Conservation (phyloP, 2,113 vertebrate genomes). For the Brienomyrus longianalis region DNA sequence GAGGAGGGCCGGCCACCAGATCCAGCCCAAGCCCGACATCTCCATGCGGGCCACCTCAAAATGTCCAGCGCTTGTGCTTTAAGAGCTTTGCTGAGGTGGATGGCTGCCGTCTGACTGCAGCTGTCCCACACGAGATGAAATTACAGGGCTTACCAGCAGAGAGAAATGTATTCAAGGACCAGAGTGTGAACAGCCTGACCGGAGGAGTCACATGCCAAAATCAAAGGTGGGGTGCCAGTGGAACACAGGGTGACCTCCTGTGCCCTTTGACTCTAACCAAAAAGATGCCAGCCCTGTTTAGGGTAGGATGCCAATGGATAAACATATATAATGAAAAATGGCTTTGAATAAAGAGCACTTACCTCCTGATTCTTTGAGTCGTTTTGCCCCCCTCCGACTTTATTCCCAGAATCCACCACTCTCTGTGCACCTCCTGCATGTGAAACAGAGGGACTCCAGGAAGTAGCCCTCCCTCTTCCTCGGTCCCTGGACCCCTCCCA, state of each 20-base stretch:
- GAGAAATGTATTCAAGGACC: background rate
- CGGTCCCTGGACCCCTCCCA: background rate
- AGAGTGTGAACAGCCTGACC: background rate
- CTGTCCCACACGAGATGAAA: background rate
- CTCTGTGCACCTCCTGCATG: constrained; percentile 30
- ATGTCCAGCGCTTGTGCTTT: background rate
- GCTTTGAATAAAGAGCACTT: constrained; percentile 40
- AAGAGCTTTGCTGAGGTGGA: background rate
- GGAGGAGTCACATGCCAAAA: background rate
- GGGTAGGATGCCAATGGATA: background rate
- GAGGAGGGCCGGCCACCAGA: background rate
- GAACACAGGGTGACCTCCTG: background rate
- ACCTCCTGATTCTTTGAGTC: constrained; percentile 49
- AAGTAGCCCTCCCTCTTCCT: background rate
- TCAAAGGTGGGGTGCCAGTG: background rate
- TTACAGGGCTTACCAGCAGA: background rate
- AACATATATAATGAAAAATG: background rate
- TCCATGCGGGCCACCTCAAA: background rate
- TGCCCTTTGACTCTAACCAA: background rate
- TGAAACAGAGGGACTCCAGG: constrained; percentile 35
- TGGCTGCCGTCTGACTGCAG: too few relatives aligned
- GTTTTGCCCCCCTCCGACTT: constrained; percentile 46
- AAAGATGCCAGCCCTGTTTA: background rate
- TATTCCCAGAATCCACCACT: constrained; percentile 48
- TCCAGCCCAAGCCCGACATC: background rate